phyloP scores from a whole-genome alignment of 2,797 vertebrate species.

The Characodon lateralis region DNA sequence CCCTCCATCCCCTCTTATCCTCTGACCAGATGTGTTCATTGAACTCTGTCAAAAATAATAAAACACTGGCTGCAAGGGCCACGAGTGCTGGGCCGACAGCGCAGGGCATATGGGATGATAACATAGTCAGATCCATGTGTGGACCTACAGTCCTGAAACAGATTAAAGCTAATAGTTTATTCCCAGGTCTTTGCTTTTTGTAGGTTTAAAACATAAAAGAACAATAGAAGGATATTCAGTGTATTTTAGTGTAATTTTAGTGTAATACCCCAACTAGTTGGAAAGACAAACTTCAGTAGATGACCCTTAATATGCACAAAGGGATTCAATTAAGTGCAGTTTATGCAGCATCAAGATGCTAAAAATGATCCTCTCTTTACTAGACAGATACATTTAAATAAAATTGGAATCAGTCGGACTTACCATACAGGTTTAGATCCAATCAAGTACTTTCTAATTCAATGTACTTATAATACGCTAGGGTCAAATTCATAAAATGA shows the following conservation, averaged over 20 bases:
- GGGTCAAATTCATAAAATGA: no score
- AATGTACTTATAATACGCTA: no score
- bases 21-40: constrained; percentile 86
- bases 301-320: background rate
- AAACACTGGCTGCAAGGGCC: constrained; percentile 71
- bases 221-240: background rate
- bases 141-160: constrained; percentile 25
- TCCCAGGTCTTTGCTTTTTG: background rate
- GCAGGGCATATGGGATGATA: constrained; percentile 23
- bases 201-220: background rate
- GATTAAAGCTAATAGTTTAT: background rate
- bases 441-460: no score
- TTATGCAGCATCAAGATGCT: background rate
- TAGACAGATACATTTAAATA: no score
- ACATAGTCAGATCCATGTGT: constrained; percentile 11
- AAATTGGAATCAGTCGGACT: no score
- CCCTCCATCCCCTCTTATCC: constrained; percentile 70
- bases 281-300: background rate
- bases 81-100: constrained; percentile 30
- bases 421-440: no score
- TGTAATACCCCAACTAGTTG: background rate
- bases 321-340: background rate
- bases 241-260: background rate
- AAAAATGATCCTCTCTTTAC: background rate
- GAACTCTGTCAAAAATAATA: constrained; percentile 90